phyloP scores from a whole-genome alignment of 2,797 vertebrate genomes.

The Rhincodon typus region DNA sequence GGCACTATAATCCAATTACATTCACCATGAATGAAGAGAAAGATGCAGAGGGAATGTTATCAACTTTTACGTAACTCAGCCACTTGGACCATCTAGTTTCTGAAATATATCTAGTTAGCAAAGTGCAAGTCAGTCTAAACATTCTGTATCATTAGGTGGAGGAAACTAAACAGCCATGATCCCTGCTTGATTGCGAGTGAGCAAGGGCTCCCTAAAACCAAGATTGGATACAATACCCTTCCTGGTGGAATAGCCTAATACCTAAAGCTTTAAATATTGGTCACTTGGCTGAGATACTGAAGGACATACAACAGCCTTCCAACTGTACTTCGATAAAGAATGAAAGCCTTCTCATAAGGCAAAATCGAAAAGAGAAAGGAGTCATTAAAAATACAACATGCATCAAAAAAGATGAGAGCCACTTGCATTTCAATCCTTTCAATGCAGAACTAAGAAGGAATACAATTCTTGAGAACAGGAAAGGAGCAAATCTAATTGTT shows the following conservation, averaged over 20 bases:
- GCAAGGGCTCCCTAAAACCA: not conserved
- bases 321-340: not conserved
- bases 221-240: not conserved
- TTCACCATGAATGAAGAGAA: not conserved
- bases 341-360: not conserved
- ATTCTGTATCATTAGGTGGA: not conserved
- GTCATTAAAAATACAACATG: not conserved
- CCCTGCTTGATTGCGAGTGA: not conserved
- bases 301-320: not conserved
- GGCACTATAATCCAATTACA: not conserved
- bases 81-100: not conserved
- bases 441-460: not conserved
- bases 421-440: not conserved
- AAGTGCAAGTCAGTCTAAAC: not conserved
- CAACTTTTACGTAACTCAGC: not conserved
- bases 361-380: not conserved
- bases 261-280: not conserved
- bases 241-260: not conserved
- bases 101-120: not conserved
- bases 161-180: not conserved
- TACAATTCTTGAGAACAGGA: not conserved
- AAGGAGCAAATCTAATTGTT: not conserved
- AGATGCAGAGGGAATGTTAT: not conserved
- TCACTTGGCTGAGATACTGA: not conserved
- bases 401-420: not conserved